These are phyloP conservation scores for Apodemus sylvaticus DNA, from an alignment of 2,113 vertebrate genomes.

Conservation along the genomic window DNA sequence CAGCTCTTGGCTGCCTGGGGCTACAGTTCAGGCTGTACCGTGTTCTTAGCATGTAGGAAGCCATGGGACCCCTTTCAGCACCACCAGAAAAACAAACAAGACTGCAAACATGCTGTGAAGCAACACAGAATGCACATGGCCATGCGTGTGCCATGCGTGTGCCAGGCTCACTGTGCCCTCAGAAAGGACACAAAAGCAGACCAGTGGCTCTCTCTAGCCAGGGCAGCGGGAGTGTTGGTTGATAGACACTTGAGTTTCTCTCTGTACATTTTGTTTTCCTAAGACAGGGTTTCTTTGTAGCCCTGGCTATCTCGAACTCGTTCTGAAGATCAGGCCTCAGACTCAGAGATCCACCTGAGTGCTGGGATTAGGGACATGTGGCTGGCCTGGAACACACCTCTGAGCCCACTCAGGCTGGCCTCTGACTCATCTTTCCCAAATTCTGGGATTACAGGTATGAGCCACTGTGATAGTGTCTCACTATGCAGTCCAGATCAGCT, in stretches of 20 bases:
- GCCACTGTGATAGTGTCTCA: not conserved
- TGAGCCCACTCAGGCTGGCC: not conserved
- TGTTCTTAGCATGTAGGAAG: not conserved
- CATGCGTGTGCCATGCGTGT: not conserved
- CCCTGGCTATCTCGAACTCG: not conserved
- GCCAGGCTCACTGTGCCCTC: not conserved
- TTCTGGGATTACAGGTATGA: not conserved
- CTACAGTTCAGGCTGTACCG: not conserved
- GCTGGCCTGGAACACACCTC: not conserved
- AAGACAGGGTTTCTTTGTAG: not conserved
- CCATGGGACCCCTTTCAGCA: not conserved
- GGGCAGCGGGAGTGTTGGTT: not conserved
- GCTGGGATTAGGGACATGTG: not conserved
- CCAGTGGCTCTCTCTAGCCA: not conserved
- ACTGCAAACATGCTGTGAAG: not conserved
- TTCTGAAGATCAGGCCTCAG: not conserved
- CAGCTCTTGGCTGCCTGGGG: not conserved
- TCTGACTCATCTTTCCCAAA: not conserved
- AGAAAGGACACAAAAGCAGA: not conserved
- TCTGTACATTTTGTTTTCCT: too few species aligned
- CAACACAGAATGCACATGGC: not conserved
- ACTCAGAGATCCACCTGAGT: not conserved
- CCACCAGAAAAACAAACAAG: not conserved
- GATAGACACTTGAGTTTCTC: not conserved
- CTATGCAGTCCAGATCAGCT: not conserved